Evolutionary conservation across 2,113 vertebrate species (phyloP), one percentile per base, ranked within the genome.

Genomic region (Tinamus guttatus): DNA sequence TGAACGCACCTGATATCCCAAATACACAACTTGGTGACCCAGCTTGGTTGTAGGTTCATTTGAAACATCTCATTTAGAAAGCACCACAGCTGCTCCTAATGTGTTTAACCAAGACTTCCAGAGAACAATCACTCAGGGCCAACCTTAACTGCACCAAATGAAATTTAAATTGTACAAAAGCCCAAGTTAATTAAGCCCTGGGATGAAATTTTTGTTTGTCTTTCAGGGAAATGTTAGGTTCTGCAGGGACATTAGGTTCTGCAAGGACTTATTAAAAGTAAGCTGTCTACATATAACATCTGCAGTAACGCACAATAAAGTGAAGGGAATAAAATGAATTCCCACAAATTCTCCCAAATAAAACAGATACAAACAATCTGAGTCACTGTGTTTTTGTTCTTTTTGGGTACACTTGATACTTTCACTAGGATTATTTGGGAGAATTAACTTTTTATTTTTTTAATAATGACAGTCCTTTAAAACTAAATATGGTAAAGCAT

Each of bases 401-500:
- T 90, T 90, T 85, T 75, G 82, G 47, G 71, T 81, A 88, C 2
- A 5, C 64, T 78, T 90, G 68, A 90, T 91, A 68, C 80, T 83
- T 95, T 78, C 91, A 81, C 81, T 82, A 40, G 81, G 68, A 94
- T 76, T 67, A 82, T 85, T 89, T 82, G n/a, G 74, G 34, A 93
- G 81, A 92, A 68, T 59, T 78, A 54, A 73, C 60, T 86, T 81
- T 60, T 75, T 34, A 14, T 20, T 13, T 36, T 76, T 84, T 91
- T 63, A 91, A 81, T 86, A 83, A 87, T 67, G 91, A 80, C 52
- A 91, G 84, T 56, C 43, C 80, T 54, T 94, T 88, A 65, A 85
- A 85, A 18, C 93, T 96, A 94, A 96, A 94, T 83, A 92, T 85
- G 79, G 94, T 93, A 96, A 97, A 87, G 67, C 68, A 95, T 88